Evolutionary conservation across 2,113 vertebrate genomes (phyloP).

Genomic region (Gulo gulo): DNA sequence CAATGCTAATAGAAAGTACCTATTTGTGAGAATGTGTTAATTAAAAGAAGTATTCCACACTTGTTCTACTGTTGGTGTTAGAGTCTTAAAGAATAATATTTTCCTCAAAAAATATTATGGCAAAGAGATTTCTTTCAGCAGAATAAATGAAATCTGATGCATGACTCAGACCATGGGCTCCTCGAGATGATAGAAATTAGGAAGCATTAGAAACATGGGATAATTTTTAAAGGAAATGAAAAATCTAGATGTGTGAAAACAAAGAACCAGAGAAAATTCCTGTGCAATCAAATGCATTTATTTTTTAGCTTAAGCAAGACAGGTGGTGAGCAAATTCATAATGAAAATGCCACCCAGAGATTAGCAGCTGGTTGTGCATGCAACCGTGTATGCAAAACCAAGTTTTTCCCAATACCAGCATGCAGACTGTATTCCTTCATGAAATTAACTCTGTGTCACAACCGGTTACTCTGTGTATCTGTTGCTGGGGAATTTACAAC

Average conservation of each 20-base stretch:
- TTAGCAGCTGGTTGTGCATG: background rate
- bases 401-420: background rate
- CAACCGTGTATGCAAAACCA: background rate
- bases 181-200: background rate
- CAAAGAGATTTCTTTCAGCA: background rate
- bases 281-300: constrained; percentile 56
- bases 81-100: background rate
- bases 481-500: background rate
- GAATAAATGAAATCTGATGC: background rate
- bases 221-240: background rate
- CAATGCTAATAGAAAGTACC: background rate
- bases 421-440: background rate
- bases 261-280: constrained; percentile 40
- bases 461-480: background rate
- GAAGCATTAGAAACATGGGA: background rate
- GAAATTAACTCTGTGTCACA: background rate
- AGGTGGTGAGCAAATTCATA: background rate
- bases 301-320: constrained; percentile 61
- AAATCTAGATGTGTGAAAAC: constrained; percentile 2
- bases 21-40: background rate
- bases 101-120: background rate
- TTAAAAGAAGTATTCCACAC: background rate
- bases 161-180: background rate
- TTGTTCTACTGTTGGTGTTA: background rate
- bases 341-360: background rate